A percentile compares a stretch with the other conserved stretches of the same genome.
These are phyloP conservation scores for Cataglyphis altisquamis DNA, from an alignment of 2,888 invertebrate species.

Conservation along the genomic window DNA sequence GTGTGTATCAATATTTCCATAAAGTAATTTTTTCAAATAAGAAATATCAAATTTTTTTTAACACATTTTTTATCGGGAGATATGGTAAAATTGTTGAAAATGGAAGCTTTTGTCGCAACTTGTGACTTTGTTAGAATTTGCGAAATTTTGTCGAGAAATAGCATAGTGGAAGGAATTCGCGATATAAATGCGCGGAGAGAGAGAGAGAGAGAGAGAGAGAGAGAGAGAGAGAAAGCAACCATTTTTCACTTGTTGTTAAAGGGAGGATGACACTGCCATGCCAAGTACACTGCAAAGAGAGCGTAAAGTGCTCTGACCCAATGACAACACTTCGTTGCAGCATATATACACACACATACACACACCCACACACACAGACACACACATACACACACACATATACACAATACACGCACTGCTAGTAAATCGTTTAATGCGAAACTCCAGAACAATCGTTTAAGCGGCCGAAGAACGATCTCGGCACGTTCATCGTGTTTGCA, in stretches of 20 bases:
- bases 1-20: not conserved
- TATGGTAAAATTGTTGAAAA: constrained; percentile 30
- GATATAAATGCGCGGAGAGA: constrained; percentile 26
- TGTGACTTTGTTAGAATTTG: constrained; percentile 31
- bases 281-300: constrained; percentile 37
- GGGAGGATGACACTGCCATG: constrained; percentile 26
- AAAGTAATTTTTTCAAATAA: not conserved
- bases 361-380: constrained; percentile 6
- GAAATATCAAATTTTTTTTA: not conserved
- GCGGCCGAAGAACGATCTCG: constrained; percentile 69
- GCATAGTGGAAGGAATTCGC: constrained; percentile 37
- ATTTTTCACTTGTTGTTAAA: constrained; percentile 52
- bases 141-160: constrained; percentile 30
- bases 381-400: not conserved
- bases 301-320: constrained; percentile 69
- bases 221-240: constrained; percentile 11
- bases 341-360: constrained; percentile 44
- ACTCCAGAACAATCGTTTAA: constrained; percentile 73
- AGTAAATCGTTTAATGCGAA: constrained; percentile 74
- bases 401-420: not conserved
- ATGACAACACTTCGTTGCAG: constrained; percentile 63
- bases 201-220: not conserved
- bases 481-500: constrained; percentile 71
- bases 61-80: not conserved
- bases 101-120: constrained; percentile 8